Base-by-base conservation (phyloP, 1,140 invertebrate species). In the Philopotamus ludificatus region DNA sequence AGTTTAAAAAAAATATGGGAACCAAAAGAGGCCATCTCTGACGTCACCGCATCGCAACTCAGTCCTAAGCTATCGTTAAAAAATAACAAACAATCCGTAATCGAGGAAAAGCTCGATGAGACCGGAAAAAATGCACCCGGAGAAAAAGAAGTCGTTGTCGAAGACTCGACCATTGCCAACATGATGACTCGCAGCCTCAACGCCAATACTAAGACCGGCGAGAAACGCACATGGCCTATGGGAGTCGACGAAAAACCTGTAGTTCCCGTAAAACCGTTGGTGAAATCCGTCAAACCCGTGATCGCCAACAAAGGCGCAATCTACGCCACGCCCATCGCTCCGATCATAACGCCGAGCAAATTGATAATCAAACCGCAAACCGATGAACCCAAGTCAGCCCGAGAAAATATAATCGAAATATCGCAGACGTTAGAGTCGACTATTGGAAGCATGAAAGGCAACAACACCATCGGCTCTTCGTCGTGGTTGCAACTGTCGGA, bases 1-100 rank as follows among this genome's bases (percentile, higher is more conserved):
- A 95, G 90, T 74, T 81, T 96, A 67, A 95, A 95, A 74, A 94
- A 93, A 77, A 78, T 96, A 21, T 96, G 94, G 94, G 94, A 94
- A 78, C 86, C 87, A 41, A 89, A 85, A 73, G 86, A 88, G 72
- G 77, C 78, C 1, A 73, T 75, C 25, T 66, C 42, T 7, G 76
- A 78, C 47, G 75, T 79, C 63, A 73, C 67, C 4, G 23, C 68
- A 7, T 65, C 68, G 12, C 83, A 87, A 28, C 74, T 85, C 1
- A 88, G 87, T 74, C 88, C 88, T 0, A 87, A 87, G 70, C 72
- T 87, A 47, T 78, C 80, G 20, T 72, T 81, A 1, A 82, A 83
- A 67, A 73, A 78, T 3, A 67, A 68, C 0, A 74, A 72, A 42
- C 61, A 64, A 20, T 45, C 55, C 1, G 22, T 23, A 18, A 63